phyloP scores from a whole-genome alignment of 2,113 vertebrate species.

The Prunella himalayana region DNA sequence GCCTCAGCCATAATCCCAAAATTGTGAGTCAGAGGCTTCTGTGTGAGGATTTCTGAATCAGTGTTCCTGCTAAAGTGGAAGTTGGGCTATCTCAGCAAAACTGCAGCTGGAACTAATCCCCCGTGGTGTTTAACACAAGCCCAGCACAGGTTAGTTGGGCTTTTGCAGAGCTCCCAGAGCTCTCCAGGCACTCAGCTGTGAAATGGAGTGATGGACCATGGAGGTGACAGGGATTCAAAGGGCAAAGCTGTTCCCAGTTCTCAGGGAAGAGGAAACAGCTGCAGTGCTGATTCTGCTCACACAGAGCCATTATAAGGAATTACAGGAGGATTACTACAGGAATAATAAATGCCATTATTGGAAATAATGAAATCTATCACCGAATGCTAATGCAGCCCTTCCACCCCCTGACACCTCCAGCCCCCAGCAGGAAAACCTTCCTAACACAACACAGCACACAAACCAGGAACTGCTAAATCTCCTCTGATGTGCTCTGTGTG shows the following conservation, averaged over 20 bases:
- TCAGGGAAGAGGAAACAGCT: not conserved
- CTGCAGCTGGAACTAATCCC: slow-evolving; percentile 52
- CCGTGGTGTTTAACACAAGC: not conserved
- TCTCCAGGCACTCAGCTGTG: not conserved
- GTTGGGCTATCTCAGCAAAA: slow-evolving; percentile 24
- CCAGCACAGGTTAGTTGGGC: not conserved
- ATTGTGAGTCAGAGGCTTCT: not conserved
- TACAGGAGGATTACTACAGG: not conserved
- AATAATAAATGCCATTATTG: slow-evolving; percentile 17
- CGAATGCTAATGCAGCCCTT: not conserved
- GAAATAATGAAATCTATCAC: not conserved
- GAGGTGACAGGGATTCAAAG: not conserved
- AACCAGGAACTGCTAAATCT: not conserved
- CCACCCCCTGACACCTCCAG: not conserved
- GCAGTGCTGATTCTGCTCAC: not conserved
- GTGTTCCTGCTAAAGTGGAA: not conserved
- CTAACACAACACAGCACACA: not conserved
- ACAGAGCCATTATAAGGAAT: not conserved
- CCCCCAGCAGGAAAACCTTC: not conserved
- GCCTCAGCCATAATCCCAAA: not conserved
- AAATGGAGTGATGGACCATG: not conserved
- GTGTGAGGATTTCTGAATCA: not conserved
- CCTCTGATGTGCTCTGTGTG: not conserved
- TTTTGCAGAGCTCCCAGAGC: not conserved
- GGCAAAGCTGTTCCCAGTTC: not conserved